Evolutionary conservation across 2,113 vertebrate species (phyloP).

Genomic region (Centropristis striata): DNA sequence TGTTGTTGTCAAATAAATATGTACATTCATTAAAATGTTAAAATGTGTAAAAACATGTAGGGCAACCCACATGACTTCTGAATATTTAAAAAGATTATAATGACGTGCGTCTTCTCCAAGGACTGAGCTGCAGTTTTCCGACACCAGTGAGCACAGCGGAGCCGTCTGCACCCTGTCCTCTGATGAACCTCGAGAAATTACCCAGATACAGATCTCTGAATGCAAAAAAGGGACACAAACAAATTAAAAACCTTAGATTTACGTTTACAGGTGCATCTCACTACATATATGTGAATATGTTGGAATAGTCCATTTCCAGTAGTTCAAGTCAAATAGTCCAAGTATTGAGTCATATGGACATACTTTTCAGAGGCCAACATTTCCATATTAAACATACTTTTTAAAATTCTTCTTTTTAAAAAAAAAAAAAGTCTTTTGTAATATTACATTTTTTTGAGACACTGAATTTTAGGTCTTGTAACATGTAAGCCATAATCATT

Average conservation of each 20-base stretch:
- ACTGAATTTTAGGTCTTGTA: too few relatives aligned
- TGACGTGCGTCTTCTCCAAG: conserved; percentile 55
- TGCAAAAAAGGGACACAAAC: not conserved
- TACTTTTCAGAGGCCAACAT: too few relatives aligned
- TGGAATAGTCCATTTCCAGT: too few relatives aligned
- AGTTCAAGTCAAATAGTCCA: too few relatives aligned
- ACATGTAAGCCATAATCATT: too few relatives aligned
- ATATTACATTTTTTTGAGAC: too few relatives aligned
- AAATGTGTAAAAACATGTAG: not conserved
- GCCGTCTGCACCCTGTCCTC: not conserved
- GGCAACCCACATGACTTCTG: not conserved
- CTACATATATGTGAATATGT: too few relatives aligned
- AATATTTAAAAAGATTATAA: conserved; percentile 19
- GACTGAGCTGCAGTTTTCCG: conserved; percentile 52
- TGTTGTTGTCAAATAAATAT: conserved; percentile 1
- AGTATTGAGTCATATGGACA: too few relatives aligned
- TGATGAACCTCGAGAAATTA: not conserved
- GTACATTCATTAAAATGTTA: conserved; percentile 10
- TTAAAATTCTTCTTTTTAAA: too few relatives aligned
- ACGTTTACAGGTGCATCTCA: too few relatives aligned
- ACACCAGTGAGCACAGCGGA: conserved; percentile 26
- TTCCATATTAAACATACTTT: too few relatives aligned
- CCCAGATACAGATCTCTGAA: conserved; percentile 34
- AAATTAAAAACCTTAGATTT: not conserved
- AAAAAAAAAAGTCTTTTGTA: too few relatives aligned